These are phyloP conservation scores for Hepsetus odoe DNA, from an alignment of 2,113 vertebrate species.

Conservation along the genomic window DNA sequence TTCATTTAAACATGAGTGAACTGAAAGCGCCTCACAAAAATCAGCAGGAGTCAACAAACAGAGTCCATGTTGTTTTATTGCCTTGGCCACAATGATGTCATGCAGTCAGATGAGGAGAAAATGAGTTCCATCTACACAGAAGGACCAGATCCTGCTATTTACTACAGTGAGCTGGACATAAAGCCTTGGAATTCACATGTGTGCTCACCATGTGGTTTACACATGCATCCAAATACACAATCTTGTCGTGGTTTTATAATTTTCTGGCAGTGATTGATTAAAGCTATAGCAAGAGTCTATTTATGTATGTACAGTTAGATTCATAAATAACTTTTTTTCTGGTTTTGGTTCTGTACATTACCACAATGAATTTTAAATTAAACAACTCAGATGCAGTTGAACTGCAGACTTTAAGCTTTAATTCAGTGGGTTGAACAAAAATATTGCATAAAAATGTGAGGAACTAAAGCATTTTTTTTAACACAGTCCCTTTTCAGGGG, in stretches of 20 bases:
- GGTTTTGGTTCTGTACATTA: no score
- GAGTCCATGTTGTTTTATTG: slow-evolving; percentile 58
- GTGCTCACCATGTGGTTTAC: slow-evolving; percentile 27
- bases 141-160: slow-evolving; percentile 25
- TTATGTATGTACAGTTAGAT: no score
- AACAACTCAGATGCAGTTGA: no score
- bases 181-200: slow-evolving; percentile 3
- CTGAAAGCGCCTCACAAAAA: slow-evolving; percentile 25
- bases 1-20: slow-evolving; percentile 36
- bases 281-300: slow-evolving; percentile 2
- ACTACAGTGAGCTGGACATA: slow-evolving; percentile 11
- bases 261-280: background rate
- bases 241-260: slow-evolving; percentile 25
- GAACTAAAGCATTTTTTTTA: no score
- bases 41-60: slow-evolving; percentile 49
- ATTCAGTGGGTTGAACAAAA: no score
- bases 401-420: no score
- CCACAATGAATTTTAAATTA: no score
- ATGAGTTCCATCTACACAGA: slow-evolving; percentile 55
- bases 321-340: no score
- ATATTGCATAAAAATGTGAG: no score
- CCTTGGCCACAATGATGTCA: slow-evolving; percentile 51
- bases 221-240: background rate
- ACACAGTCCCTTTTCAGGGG: no score
- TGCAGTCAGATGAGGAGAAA: slow-evolving; percentile 51